These are phyloP conservation scores for Physocephala rufipes DNA, from an alignment of 2,888 invertebrate species.

Conservation along the genomic window DNA sequence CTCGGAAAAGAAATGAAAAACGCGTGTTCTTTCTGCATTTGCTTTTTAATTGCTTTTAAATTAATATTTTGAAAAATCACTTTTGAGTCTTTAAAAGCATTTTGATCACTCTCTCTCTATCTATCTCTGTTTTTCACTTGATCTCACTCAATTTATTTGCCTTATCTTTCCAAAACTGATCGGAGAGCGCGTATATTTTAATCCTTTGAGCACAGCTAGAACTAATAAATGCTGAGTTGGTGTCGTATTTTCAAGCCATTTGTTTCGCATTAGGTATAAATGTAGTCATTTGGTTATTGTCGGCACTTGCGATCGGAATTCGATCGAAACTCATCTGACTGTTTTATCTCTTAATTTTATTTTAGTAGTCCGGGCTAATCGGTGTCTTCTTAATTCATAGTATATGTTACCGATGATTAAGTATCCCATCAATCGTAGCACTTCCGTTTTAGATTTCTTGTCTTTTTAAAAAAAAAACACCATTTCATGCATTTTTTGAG, in stretches of 20 bases:
- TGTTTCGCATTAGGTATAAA: constrained; percentile 5
- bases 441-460: constrained; percentile 19
- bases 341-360: too few relatives aligned
- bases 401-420: too few relatives aligned
- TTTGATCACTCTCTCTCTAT: too few relatives aligned
- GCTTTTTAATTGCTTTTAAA: too few relatives aligned
- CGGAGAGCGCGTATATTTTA: constrained; percentile 45
- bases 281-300: neutral
- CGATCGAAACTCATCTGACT: constrained; percentile 29
- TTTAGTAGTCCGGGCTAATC: neutral
- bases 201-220: constrained; percentile 55
- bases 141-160: too few relatives aligned
- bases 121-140: too few relatives aligned
- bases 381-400: neutral
- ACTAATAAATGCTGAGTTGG: constrained; percentile 64
- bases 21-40: too few relatives aligned
- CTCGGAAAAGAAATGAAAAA: too few relatives aligned
- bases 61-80: neutral
- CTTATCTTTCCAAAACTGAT: too few relatives aligned
- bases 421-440: neutral
- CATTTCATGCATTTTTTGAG: constrained; percentile 42
- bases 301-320: neutral
- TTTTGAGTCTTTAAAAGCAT: neutral
- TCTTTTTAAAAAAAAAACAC: too few relatives aligned
- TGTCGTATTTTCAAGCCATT: constrained; percentile 46